A percentile compares a stretch with the other conserved stretches of the same genome.
Conservation (phyloP, 1,140 invertebrate species). For the Euwallacea similis region DNA sequence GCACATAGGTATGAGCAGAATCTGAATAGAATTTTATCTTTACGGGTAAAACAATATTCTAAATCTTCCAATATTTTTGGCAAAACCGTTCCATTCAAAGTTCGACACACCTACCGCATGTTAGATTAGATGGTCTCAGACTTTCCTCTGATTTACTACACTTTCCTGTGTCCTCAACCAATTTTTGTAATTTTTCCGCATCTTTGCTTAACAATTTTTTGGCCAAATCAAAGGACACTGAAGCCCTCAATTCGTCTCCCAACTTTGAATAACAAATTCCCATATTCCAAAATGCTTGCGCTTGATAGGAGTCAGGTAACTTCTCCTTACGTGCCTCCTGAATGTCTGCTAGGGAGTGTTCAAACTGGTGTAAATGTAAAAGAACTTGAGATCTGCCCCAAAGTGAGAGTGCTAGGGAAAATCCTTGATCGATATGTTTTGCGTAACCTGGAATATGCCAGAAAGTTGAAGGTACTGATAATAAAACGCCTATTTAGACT, state of each 20-base stretch:
- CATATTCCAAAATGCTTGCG: constrained; percentile 65
- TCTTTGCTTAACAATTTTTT: constrained; percentile 57
- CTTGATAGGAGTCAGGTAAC: constrained; percentile 58
- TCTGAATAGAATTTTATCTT: too few species aligned
- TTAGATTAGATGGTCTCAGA: background rate
- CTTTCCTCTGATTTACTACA: background rate
- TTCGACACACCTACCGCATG: background rate
- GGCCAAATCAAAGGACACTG: constrained; percentile 62
- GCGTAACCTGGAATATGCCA: constrained; percentile 54
- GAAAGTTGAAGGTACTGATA: too few species aligned
- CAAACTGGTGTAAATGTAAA: constrained; percentile 56
- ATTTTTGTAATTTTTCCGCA: constrained; percentile 20
- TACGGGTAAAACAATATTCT: too few species aligned
- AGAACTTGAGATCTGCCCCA: constrained; percentile 63
- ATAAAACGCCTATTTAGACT: too few species aligned
- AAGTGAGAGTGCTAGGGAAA: constrained; percentile 62
- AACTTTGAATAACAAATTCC: constrained; percentile 63
- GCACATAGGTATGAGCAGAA: too few species aligned
- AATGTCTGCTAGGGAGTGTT: constrained; percentile 63
- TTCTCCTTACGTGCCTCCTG: constrained; percentile 63
- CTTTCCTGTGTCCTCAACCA: constrained; percentile 22
- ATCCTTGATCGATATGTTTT: constrained; percentile 60
- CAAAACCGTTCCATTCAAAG: too few species aligned
- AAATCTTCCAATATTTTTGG: too few species aligned
- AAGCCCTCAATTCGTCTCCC: constrained; percentile 57